Evolutionary conservation across 2,888 invertebrate genomes (phyloP), one percentile per base, ranked within the genome.

Genomic region (Tetragonula carbonaria): DNA sequence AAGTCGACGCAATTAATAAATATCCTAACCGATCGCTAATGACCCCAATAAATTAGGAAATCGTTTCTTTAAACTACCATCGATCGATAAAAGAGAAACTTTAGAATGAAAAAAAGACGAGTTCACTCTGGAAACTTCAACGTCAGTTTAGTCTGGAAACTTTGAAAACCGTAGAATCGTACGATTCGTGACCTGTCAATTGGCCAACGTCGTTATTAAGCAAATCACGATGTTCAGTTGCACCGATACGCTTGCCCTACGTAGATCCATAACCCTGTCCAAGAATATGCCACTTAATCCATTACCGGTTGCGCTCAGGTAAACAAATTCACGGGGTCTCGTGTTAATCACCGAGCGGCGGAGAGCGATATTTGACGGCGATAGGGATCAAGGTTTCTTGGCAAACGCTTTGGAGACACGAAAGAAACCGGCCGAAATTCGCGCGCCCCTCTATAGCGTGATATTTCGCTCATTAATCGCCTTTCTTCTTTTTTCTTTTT

Each of bases 301-400:
- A 71, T 63, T 63, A 74, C 33, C 51, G 33, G 50, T 51, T 50
- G 50, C 55, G 55, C 50, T 68, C 55, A 16, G 65, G 65, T 51
- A 70, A 59, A 33, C 28, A 63, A 74, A 63, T 70, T 74, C 45
- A 38, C 53, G 28, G 38, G 59, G 59, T 62, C 51, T 67, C 72
- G 23, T 55, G 81, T 68, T 53, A 77, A 23, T 67, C 51, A 45
- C 28, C 67, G 23, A 21, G 28, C 23, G 4, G 4, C 23, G 57
- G 50, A 21, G 33, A 50, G 66, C 65, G 74, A 67, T 71, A 67
- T 82, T 74, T 67, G 82, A 75, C 75, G 63, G 51, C 28, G 80
- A 80, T 77, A 71, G 51, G n/a, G 59, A 66, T 78, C 77, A 45
- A 16, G 63, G 65, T 65, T 51, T 51, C 65, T 57, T 38, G 57